Conservation (phyloP, 1,140 invertebrate species). For the Drosophila arawakana region DNA sequence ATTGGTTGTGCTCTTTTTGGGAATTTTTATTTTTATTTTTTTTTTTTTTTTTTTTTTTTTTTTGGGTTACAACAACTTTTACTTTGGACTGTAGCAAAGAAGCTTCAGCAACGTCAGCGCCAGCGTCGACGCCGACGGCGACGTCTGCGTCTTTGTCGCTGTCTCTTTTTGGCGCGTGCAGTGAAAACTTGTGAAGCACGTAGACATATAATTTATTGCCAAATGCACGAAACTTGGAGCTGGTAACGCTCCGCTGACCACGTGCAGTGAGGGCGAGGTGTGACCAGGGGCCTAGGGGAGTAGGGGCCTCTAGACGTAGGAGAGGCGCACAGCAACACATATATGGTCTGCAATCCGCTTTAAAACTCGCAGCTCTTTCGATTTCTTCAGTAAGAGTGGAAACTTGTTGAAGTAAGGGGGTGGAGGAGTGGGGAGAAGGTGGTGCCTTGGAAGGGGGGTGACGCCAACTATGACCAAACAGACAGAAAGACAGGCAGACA, state of each 20-base stretch:
- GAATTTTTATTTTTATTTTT: neutral
- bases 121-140: neutral
- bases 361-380: slow-evolving; percentile 12
- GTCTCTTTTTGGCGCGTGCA: slow-evolving; percentile 26
- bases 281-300: no score
- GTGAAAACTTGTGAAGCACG: slow-evolving; percentile 43
- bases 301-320: neutral
- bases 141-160: neutral
- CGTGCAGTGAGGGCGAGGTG: slow-evolving; percentile 9
- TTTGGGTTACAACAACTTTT: neutral
- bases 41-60: neutral
- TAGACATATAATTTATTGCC: slow-evolving; percentile 46
- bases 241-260: slow-evolving; percentile 41
- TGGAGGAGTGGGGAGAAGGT: no score
- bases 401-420: neutral
- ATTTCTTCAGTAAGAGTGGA: slow-evolving; percentile 8
- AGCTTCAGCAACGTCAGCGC: neutral
- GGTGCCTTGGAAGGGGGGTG: neutral
- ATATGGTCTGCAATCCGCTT: slow-evolving; percentile 18
- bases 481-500: slow-evolving; percentile 85
- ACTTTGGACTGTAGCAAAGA: neutral
- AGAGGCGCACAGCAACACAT: neutral
- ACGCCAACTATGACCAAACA: slow-evolving; percentile 13
- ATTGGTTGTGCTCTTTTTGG: neutral
- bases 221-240: slow-evolving; percentile 36